phyloP scores from a whole-genome alignment of 2,113 vertebrate genomes.

The Chaetodon trifascialis region DNA sequence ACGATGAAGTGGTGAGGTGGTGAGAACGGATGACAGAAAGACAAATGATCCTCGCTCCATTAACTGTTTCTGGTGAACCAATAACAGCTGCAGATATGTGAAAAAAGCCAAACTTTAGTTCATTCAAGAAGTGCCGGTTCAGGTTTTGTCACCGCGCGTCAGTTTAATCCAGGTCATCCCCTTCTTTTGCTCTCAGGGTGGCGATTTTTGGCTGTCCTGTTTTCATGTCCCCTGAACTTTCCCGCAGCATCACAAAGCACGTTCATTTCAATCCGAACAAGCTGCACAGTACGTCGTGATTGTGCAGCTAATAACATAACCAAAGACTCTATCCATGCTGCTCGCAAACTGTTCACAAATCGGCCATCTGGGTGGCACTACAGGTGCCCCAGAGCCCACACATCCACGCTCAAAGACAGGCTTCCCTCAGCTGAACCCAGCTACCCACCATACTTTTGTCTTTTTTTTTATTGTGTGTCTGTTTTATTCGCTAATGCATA shows the following conservation, averaged over 20 bases:
- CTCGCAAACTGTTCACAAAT: neutral
- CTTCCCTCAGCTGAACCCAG: too few relatives aligned
- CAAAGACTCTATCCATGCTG: too few relatives aligned
- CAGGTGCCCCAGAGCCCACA: neutral
- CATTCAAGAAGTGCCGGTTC: neutral
- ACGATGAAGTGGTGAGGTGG: slow-evolving; percentile 37
- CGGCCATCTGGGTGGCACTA: neutral
- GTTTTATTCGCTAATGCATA: too few relatives aligned
- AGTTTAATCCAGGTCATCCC: neutral
- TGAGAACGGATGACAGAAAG: slow-evolving; percentile 20
- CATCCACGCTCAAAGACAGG: too few relatives aligned
- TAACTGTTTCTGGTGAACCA: slow-evolving; percentile 36
- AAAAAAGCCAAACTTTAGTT: too few relatives aligned
- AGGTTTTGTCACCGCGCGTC: neutral
- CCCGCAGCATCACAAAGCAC: too few relatives aligned
- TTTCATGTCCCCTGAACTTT: too few relatives aligned
- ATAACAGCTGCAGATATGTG: neutral
- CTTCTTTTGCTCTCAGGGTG: too few relatives aligned
- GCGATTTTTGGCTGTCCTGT: too few relatives aligned
- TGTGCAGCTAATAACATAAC: neutral
- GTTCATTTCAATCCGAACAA: neutral
- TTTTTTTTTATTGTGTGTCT: too few relatives aligned
- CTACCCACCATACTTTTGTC: too few relatives aligned
- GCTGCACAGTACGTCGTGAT: neutral
- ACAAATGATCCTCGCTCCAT: slow-evolving; percentile 25